Evolutionary conservation across 2,113 vertebrate genomes (phyloP), one percentile per base, ranked within the genome.

Genomic region (Mobula hypostoma): DNA sequence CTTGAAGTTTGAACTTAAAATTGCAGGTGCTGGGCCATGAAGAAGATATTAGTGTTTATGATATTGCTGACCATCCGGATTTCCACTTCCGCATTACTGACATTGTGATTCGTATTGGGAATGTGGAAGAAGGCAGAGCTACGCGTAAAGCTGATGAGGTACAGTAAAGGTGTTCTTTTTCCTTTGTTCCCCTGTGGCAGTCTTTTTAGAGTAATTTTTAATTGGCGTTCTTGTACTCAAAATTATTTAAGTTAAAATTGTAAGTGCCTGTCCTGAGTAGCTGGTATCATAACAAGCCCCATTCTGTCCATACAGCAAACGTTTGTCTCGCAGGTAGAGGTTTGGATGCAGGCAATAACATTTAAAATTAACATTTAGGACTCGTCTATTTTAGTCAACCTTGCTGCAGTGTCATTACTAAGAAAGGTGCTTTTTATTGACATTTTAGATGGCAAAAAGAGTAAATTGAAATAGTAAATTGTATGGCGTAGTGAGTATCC

Each of bases 101-200:
- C 95, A 99, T 99, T 0, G 98, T 99, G 94, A 99, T 99, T 95
- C 97, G 98, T 95, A 99, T 99, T n/a, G 98, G 98, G 95, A 99
- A 98, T 95, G 97, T 98, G 0, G 98, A 98, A 0, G 97, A 98
- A 0, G 97, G 97, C 7, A 94, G 96, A 92, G 95, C 94, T 0
- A 94, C 96, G 19, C 96, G 97, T 94, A 97, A 96, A 19, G 97
- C 96, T 32, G 97, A 97, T 58, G 97, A 97, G 95, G 97, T 97
- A 94, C 95, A 14, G 36, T 97, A 94, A 95, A 14, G 36, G 40
- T n/a, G 14, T 66, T 7, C 12, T 63, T n/a, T 15, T 63, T 17
- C 5, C 27, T 88, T 1, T 29, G 0, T 48, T 85, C 48, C 58
- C 40, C 19, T 24, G 21, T 56, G 48, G 40, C 48, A 85, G 48